Evolutionary conservation across 2,888 invertebrate genomes (phyloP), one percentile per base, ranked within the genome.

Genomic region (Sphaerophoria taeniata): DNA sequence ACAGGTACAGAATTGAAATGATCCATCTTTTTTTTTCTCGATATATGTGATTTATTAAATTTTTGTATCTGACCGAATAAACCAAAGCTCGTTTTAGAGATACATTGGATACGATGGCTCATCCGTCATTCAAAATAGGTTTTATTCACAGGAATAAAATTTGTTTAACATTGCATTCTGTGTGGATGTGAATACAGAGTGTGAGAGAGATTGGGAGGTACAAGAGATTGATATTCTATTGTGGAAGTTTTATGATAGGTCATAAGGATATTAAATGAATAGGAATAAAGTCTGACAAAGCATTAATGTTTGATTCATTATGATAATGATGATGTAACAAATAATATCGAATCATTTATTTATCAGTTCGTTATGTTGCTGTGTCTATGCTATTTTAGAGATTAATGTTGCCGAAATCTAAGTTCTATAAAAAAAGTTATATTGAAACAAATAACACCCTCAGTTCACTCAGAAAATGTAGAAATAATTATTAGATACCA

Each of bases 21-120:
- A 65, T 65, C 65, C 49, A 65, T 65, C 65, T 65, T 49, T 6
- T 34, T 11, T n/a, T 56, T 16, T 49, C 11, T 11, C 6, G 14
- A 2, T 36, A 34, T 14, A 49, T 65, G 49, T 65, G 63, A 65
- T 49, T 65, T 65, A 65, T 65, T 65, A 49, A 65, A 65, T 65
- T 49, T 49, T 11, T 33, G 34, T 49, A 33, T 63, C n/a, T 7
- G n/a, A 2, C 24, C 33, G 36, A 49, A 65, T 49, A 65, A 36
- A 49, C 34, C 6, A 6, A 65, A 49, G 47, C 11, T 9, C 5
- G 14, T 58, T 1, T 12, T 55, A 16, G 3, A 56, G 34, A 6
- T n/a, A 45, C 31, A 43, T 31, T 6, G 0, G 33, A 24, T 7
- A 31, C 14, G 7, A 47, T 4, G 43, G 60, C 12, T n/a, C 60